A percentile compares a stretch with the other conserved stretches of the same genome.
Evolutionary conservation across 2,113 vertebrate species (phyloP).

Genomic region (Megaleporinus macrocephalus): DNA sequence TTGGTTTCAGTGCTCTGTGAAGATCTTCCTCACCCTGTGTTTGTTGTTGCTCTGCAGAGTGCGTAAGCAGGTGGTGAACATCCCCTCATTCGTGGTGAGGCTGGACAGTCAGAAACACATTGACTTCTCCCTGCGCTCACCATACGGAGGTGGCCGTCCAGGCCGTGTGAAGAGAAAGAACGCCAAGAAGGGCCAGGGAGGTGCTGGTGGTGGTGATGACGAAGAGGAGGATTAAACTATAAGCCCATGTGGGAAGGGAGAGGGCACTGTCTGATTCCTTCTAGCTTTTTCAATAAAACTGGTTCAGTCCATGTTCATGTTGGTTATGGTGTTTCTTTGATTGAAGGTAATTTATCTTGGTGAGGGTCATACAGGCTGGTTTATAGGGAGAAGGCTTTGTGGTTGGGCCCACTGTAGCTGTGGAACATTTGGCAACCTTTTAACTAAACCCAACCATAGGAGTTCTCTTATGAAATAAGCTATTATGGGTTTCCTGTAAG

Average conservation of each 20-base stretch:
- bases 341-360: not conserved
- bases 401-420: too few relatives aligned
- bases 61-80: slow-evolving; percentile 94
- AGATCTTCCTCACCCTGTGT: not conserved
- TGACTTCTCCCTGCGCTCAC: slow-evolving; percentile 91
- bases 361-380: too few relatives aligned
- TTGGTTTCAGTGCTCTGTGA: not conserved
- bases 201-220: slow-evolving; percentile 85
- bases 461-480: too few relatives aligned
- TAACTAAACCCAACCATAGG: too few relatives aligned
- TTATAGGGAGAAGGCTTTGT: too few relatives aligned
- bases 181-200: slow-evolving; percentile 91
- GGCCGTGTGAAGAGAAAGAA: slow-evolving; percentile 95
- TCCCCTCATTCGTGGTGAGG: slow-evolving; percentile 92
- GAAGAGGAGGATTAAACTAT: slow-evolving; percentile 91
- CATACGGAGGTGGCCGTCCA: slow-evolving; percentile 88
- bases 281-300: slow-evolving; percentile 70
- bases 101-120: slow-evolving; percentile 96
- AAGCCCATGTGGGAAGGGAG: slow-evolving; percentile 7
- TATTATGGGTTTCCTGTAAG: too few relatives aligned
- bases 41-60: slow-evolving; percentile 73
- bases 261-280: slow-evolving; percentile 39
- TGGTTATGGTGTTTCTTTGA: not conserved
- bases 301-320: not conserved
- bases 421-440: too few relatives aligned